phyloP scores from a whole-genome alignment of 35 echinoderm and acorn worm species.

The Ophioderma brevispina region DNA sequence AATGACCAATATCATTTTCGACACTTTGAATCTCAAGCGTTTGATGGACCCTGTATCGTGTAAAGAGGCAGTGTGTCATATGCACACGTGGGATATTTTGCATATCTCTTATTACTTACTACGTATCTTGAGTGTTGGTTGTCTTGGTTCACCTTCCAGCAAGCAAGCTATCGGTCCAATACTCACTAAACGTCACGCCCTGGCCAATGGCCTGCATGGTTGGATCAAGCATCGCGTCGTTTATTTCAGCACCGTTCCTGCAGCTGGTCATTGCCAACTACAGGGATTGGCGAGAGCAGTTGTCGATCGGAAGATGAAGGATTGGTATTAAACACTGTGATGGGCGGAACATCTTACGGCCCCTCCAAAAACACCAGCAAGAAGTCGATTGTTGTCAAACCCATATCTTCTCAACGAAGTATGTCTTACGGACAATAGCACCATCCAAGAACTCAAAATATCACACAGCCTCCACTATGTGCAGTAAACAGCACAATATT shows the following conservation, averaged over 20 bases:
- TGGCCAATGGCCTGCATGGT: conserved; percentile 35
- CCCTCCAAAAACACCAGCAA: neutral
- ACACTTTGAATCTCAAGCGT: no score
- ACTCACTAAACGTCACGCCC: conserved; percentile 21
- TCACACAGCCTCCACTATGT: neutral
- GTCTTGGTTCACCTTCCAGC: neutral
- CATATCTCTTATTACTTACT: no score
- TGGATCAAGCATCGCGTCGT: conserved; percentile 15
- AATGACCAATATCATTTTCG: no score
- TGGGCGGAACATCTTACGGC: conserved; percentile 13
- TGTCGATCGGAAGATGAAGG: conserved; percentile 20
- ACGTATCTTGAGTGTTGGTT: neutral
- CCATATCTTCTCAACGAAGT: no score
- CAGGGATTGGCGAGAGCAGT: conserved; percentile 57
- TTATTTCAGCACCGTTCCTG: conserved; percentile 39
- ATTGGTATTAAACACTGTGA: conserved; percentile 6
- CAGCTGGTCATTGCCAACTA: conserved; percentile 19
- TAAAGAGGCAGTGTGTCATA: no score
- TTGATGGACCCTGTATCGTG: no score
- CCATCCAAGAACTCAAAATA: no score
- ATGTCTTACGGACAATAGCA: no score
- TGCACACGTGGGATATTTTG: no score
- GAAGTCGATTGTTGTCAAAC: no score
- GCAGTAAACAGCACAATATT: neutral
- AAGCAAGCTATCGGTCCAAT: neutral